phyloP scores from a whole-genome alignment of 2,797 vertebrate genomes.

The Monodelphis domestica region DNA sequence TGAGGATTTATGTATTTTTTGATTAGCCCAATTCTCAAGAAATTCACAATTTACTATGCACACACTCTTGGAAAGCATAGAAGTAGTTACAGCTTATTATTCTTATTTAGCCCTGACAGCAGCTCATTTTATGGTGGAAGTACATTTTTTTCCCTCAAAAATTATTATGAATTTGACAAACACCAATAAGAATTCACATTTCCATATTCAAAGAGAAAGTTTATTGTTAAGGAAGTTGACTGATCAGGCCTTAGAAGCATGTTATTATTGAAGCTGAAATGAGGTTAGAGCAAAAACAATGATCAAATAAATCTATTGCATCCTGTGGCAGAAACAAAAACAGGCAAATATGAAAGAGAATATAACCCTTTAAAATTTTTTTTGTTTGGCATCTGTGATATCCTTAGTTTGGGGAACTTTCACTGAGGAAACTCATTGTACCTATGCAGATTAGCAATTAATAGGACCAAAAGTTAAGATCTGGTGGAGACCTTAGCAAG shows the following conservation, averaged over 20 bases:
- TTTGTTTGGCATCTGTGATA: too few relatives aligned
- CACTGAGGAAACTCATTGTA: too few relatives aligned
- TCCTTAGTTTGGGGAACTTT: too few relatives aligned
- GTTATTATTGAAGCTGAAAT: constrained; percentile 16
- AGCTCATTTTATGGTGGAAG: background rate
- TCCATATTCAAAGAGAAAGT: background rate
- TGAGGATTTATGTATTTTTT: background rate
- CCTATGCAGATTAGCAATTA: too few relatives aligned
- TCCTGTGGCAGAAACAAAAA: background rate
- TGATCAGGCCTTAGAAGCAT: background rate
- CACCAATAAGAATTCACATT: background rate
- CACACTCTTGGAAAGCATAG: background rate
- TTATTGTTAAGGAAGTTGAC: background rate
- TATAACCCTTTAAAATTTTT: background rate
- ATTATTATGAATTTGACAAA: background rate
- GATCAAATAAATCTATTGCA: background rate
- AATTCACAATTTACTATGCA: background rate
- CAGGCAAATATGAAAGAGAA: background rate
- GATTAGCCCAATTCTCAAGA: background rate
- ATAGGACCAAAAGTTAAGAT: background rate
- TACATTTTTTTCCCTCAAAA: background rate
- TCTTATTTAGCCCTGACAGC: background rate
- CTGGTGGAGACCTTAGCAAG: background rate
- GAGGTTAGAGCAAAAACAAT: background rate
- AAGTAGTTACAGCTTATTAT: background rate